Conservation (phyloP, 2,797 vertebrate genomes). For the Cephalopachus bancanus region DNA sequence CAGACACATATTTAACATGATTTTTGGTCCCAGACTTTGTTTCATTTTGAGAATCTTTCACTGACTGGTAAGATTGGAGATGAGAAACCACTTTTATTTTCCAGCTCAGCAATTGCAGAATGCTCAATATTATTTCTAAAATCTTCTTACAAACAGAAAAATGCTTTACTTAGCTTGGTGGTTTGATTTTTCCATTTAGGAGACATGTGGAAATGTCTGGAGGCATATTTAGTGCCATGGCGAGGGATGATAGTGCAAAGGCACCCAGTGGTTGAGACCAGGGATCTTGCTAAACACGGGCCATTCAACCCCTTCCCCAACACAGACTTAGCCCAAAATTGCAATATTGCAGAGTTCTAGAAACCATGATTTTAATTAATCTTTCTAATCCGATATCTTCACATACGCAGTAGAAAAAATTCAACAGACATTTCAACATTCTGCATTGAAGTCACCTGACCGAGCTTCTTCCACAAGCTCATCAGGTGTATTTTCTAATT, state of each 20-base stretch:
- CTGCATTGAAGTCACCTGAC: neutral
- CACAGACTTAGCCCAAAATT: neutral
- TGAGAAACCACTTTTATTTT: neutral
- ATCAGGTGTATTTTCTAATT: neutral
- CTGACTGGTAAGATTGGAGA: neutral
- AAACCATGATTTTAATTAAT: neutral
- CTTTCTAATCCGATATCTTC: neutral
- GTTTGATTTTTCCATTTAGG: neutral
- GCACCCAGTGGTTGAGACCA: neutral
- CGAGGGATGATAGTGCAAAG: neutral
- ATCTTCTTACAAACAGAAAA: neutral
- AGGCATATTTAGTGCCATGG: neutral
- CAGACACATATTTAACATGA: neutral
- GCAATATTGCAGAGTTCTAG: neutral
- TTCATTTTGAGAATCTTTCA: neutral
- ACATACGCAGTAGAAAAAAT: neutral
- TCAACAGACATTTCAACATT: neutral
- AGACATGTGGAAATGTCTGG: neutral
- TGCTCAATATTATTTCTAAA: neutral
- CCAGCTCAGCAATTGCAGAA: neutral
- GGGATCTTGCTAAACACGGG: neutral
- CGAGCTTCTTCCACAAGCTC: neutral
- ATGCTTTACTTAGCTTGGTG: neutral
- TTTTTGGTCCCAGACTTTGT: neutral
- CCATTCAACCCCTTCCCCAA: neutral